Conservation (phyloP, 2,797 vertebrate genomes). For the Hoplostethus atlanticus region DNA sequence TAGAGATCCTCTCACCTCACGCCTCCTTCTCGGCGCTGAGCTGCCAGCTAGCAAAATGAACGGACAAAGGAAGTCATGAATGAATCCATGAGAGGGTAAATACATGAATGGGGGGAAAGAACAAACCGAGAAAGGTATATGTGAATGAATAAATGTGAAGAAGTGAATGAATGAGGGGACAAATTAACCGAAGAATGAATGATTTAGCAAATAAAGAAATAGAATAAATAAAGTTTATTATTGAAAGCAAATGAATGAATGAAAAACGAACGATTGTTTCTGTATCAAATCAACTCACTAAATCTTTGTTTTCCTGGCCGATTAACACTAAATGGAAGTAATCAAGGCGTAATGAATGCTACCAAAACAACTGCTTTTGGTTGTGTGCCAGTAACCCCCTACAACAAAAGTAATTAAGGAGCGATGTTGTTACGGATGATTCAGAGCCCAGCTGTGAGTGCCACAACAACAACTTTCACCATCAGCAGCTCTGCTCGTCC, state of each 20-base stretch:
- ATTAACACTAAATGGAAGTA: constrained; percentile 45
- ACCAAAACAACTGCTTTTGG: constrained; percentile 29
- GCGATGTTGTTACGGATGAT: constrained; percentile 54
- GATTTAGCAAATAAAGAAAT: background rate
- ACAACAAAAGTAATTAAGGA: constrained; percentile 59
- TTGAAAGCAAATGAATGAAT: background rate
- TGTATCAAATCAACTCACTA: constrained; percentile 36
- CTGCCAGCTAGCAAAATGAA: constrained; percentile 60
- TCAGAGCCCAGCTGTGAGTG: constrained; percentile 54
- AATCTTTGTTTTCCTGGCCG: constrained; percentile 40
- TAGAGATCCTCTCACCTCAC: constrained; percentile 63
- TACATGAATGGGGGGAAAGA: constrained; percentile 12
- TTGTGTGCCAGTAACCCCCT: constrained; percentile 33
- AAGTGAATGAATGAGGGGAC: background rate
- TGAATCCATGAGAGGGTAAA: constrained; percentile 4
- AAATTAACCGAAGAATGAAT: background rate
- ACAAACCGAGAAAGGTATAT: background rate
- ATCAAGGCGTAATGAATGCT: constrained; percentile 35
- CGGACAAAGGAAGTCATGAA: constrained; percentile 42
- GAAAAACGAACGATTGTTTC: constrained; percentile 31
- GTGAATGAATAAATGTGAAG: background rate
- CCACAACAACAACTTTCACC: constrained; percentile 14
- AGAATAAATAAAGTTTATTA: too few relatives aligned
- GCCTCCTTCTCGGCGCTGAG: constrained; percentile 51
- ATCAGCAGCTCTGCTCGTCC: constrained; percentile 11